These are phyloP conservation scores for Cossypha caffra DNA, from an alignment of 2,797 vertebrate genomes.

Conservation along the genomic window DNA sequence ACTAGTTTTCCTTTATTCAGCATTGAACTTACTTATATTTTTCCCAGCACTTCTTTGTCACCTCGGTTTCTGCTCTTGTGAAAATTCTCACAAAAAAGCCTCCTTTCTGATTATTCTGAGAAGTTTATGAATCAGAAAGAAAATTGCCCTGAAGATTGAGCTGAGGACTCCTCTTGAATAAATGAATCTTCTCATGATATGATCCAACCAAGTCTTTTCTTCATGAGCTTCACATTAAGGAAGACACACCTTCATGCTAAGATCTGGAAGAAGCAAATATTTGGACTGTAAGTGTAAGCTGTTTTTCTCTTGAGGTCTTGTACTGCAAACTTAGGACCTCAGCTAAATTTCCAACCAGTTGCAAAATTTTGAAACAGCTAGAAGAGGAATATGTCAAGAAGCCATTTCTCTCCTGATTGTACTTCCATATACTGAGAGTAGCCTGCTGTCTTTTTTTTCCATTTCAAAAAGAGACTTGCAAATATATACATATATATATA, in stretches of 20 bases:
- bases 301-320: not conserved
- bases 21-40: not conserved
- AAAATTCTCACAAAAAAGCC: not conserved
- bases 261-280: not conserved
- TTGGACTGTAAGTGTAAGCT: rapidly evolving
- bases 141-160: not conserved
- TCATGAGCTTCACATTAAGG: not conserved
- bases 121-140: not conserved
- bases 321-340: not conserved
- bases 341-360: not conserved
- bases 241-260: not conserved
- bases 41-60: not conserved
- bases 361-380: not conserved
- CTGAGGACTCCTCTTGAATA: not conserved
- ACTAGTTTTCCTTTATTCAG: not conserved
- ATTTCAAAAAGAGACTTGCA: not conserved
- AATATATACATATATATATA: too few species aligned
- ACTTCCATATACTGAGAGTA: not conserved
- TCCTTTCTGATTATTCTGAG: not conserved
- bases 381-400: not conserved
- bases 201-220: not conserved
- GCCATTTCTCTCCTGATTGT: not conserved
- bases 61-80: not conserved
- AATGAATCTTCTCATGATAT: not conserved
- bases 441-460: not conserved